Percentiles rank a stretch among this genome's conserved stretches.
Evolutionary conservation across 53 echinoderm and acorn worm genomes (phyloP).

Genomic region (Arbacia lixula): DNA sequence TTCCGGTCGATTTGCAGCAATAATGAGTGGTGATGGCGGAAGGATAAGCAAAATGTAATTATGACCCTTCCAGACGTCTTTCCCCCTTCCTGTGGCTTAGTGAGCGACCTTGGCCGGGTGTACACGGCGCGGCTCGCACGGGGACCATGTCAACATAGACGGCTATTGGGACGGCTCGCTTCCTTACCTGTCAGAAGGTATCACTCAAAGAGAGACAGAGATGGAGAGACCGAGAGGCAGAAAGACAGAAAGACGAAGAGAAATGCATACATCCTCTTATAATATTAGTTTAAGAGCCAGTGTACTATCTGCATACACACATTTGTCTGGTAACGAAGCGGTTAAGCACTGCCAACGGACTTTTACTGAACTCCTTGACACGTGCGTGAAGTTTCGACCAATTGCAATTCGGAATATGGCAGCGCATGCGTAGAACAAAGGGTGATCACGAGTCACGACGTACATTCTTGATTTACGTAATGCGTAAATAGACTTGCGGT

Average conservation of each 20-base stretch:
- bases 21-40: conserved; percentile 37
- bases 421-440: too few species aligned
- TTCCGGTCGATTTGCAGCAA: conserved; percentile 2
- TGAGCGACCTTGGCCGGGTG: conserved; percentile 18
- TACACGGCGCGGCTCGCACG: conserved; percentile 11
- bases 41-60: conserved; percentile 50
- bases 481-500: too few species aligned
- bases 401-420: too few species aligned
- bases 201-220: not conserved
- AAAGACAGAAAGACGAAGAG: not conserved
- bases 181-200: conserved; percentile 14
- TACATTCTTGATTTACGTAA: too few species aligned
- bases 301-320: too few species aligned
- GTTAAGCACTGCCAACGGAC: too few species aligned
- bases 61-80: conserved; percentile 45
- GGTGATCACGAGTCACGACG: too few species aligned
- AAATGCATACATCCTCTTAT: too few species aligned
- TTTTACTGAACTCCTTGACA: too few species aligned
- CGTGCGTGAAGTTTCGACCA: too few species aligned
- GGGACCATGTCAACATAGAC: conserved; percentile 23
- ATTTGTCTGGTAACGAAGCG: too few species aligned
- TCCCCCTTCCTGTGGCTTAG: conserved; percentile 22
- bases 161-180: conserved; percentile 13
- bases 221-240: not conserved
- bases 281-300: too few species aligned